Evolutionary conservation across 2,113 vertebrate genomes (phyloP), one percentile per base, ranked within the genome.

Genomic region (Cyprinus carpio): DNA sequence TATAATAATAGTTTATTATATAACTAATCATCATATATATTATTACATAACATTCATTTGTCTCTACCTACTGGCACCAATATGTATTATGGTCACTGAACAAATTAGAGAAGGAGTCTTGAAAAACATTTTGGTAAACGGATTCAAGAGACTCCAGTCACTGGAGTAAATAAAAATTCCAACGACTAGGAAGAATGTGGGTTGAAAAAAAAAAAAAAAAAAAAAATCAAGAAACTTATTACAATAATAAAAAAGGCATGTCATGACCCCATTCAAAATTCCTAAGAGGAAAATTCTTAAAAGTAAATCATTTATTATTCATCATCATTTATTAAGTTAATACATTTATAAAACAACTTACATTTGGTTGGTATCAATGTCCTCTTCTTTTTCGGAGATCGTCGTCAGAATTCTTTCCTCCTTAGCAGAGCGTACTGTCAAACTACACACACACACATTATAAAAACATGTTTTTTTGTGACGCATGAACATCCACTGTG

Each of bases 361-460:
- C 88, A 31, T 69, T 31, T 83, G 78, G 11, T 87, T 65, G 12
- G 25, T 78, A n/a, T 51, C 25, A 65, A 49, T 7, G 25, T 87
- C 85, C 2, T 46, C 84, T 86, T 86, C 56, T 27, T 87, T 58
- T 78, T 88, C 87, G 8, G 65, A 40, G 23, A 75, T 79, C 6
- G 43, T 67, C 31, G 64, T 67, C 15, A 74, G 78, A 84, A 49
- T 89, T 40, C 15, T 86, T 51, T 89, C 85, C 67, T 82, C 85
- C 79, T 88, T 84, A 15, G 82, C 75, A 88, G 88, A 62, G 60
- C 60, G 87, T 31, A 88, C 87, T 62, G 87, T 85, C 67, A 89
- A 83, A 82, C 88, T 89, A 80, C 13, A 84, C 67, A 84, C 46
- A 84, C 27, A 37, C 25, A 69, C 29, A 72, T 18, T 23, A 54